phyloP scores from a whole-genome alignment of 1,140 invertebrate genomes.

The Lysiphlebus fabarum region DNA sequence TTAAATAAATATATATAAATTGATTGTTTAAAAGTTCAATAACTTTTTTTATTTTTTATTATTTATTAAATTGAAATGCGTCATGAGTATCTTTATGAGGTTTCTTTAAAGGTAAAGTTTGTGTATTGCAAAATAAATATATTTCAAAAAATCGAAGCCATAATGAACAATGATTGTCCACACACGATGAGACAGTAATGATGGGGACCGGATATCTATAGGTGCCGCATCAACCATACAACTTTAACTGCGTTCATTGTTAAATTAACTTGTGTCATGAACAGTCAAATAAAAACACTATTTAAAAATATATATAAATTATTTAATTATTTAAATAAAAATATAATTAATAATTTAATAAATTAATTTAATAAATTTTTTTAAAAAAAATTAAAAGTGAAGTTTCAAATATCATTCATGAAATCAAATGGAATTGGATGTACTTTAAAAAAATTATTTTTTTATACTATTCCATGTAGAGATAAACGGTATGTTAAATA shows the following conservation, averaged over 20 bases:
- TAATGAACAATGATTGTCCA: constrained; percentile 26
- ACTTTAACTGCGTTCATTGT: constrained; percentile 48
- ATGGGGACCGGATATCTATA: constrained; percentile 34
- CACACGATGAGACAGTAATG: constrained; percentile 12
- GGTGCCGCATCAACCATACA: constrained; percentile 31
- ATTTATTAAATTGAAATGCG: constrained; percentile 25
- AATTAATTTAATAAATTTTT: constrained; percentile 9
- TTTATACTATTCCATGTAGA: constrained; percentile 33
- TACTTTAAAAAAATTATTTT: constrained; percentile 38
- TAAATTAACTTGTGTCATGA: constrained; percentile 42
- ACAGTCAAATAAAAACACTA: constrained; percentile 32
- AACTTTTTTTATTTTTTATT: constrained; percentile 14
- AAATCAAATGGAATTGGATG: constrained; percentile 38
- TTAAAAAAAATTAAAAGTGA: background rate
- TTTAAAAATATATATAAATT: constrained; percentile 4
- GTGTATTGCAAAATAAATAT: constrained; percentile 26
- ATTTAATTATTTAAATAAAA: background rate
- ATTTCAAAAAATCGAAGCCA: constrained; percentile 17
- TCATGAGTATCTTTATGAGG: constrained; percentile 11
- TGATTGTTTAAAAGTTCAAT: constrained; percentile 24
- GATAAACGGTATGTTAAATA: constrained; percentile 34
- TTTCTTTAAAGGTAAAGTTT: constrained; percentile 25
- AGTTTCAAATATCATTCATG: constrained; percentile 32
- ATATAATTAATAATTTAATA: background rate
- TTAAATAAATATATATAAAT: constrained; percentile 23